These are phyloP conservation scores for Ophioderma brevispina DNA, from an alignment of 35 echinoderm and acorn worm genomes.

Conservation along the genomic window DNA sequence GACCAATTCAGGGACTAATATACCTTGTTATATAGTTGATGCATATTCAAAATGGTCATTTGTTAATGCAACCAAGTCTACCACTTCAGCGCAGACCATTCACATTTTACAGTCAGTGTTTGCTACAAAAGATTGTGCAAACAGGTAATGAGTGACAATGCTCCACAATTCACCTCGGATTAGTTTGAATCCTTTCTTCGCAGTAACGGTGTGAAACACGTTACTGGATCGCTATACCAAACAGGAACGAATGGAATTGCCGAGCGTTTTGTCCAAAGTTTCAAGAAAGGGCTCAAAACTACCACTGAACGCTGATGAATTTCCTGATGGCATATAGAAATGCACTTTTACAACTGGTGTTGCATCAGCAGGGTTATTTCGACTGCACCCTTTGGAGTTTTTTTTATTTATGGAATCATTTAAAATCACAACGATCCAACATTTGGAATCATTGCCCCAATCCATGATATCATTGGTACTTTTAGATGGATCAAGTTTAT, in stretches of 20 bases:
- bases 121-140: constrained; percentile 30
- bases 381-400: neutral
- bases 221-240: constrained; percentile 34
- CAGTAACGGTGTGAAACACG: constrained; percentile 49
- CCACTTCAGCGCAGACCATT: constrained; percentile 26
- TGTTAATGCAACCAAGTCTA: constrained; percentile 30
- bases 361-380: constrained; percentile 1
- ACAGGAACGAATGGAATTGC: constrained; percentile 46
- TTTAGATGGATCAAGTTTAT: too few relatives aligned
- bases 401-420: too few relatives aligned
- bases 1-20: constrained; percentile 29
- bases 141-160: constrained; percentile 64
- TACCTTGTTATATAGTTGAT: constrained; percentile 67
- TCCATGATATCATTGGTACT: too few relatives aligned
- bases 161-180: constrained; percentile 54
- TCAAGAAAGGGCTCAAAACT: constrained; percentile 14
- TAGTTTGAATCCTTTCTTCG: constrained; percentile 55
- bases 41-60: constrained; percentile 62
- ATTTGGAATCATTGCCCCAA: too few relatives aligned
- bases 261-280: constrained; percentile 28
- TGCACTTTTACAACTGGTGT: constrained; percentile 8
- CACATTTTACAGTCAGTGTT: constrained; percentile 19
- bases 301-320: neutral
- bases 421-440: too few relatives aligned
- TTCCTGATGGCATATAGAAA: constrained; percentile 7